These are phyloP conservation scores for Oscheius onirici DNA, from an alignment of 2,888 invertebrate species.

Conservation along the genomic window DNA sequence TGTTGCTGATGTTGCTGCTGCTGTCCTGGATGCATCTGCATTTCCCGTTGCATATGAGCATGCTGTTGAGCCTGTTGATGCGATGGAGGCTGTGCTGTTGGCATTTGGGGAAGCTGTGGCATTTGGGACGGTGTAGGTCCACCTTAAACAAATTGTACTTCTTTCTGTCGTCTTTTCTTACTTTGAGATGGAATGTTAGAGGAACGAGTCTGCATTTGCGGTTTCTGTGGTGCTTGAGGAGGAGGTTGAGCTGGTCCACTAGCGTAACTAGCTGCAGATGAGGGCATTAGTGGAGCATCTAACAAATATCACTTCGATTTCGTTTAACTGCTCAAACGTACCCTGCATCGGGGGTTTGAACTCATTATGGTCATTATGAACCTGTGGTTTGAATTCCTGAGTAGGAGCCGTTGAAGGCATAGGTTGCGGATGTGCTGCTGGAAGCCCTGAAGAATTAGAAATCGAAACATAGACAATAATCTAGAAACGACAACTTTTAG, in stretches of 20 bases:
- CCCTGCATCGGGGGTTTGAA: neutral
- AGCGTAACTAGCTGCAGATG: neutral
- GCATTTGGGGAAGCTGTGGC: slow-evolving; percentile 1
- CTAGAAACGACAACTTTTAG: neutral
- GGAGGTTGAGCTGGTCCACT: slow-evolving; percentile 6
- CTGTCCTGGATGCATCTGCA: slow-evolving; percentile 28
- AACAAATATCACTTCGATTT: neutral
- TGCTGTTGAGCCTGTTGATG: slow-evolving; percentile 14
- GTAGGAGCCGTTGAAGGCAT: neutral
- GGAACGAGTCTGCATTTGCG: neutral
- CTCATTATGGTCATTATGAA: neutral
- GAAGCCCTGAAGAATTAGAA: neutral
- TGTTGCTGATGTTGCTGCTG: slow-evolving; percentile 18
- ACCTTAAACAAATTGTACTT: too few species aligned
- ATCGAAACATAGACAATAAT: neutral
- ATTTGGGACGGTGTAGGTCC: neutral
- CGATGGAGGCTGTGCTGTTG: neutral
- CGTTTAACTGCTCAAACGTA: neutral
- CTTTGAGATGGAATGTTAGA: neutral
- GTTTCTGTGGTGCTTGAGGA: slow-evolving; percentile 6
- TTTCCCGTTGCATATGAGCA: slow-evolving; percentile 14
- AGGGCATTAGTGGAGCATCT: neutral
- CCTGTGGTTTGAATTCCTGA: neutral
- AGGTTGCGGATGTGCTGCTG: too few species aligned
- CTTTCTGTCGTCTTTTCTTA: neutral